Base-by-base conservation (phyloP, 2,797 vertebrate species). In the Miichthys miiuy region DNA sequence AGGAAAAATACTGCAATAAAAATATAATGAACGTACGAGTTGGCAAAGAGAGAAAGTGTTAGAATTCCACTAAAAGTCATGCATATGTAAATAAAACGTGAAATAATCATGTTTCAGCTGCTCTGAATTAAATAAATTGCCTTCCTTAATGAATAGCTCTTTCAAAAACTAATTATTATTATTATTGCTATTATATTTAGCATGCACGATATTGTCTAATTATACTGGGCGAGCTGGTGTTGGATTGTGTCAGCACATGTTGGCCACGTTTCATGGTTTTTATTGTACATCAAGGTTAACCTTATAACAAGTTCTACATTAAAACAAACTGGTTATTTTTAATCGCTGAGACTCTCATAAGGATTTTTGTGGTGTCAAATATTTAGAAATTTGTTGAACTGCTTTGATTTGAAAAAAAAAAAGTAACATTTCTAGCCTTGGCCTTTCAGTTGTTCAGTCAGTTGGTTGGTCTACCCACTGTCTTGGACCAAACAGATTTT, bases 151-250 rank as follows among this genome's bases (percentile, higher is more conserved):
- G 30, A 21, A 69, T n/a, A 18, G 12, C 65, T 63, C 13, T 62
- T 46, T 51, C 2, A 11, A 46, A 56, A 52, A 16, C 16, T 21
- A 60, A 72, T 64, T 55, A 17, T 21, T 76, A 30, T 30, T 30
- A 34, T 9, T 34, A 34, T 34, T 34, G 34, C 34, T 34, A 34
- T 34, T 2, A 34, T 34, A 34, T 34, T 8, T 38, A 46, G 10
- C 58, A 67, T 68, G 41, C 17, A 79, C 60, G 46, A 51, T 50
- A 66, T 18, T n/a, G n/a, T 9, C 23, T 56, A 25, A 74, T 70
- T 55, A 48, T 48, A 73, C 21, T 38, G 18, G 12, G 25, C 12
- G n/a, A 34, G 25, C n/a, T 60, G 38, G 20, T 20, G 21, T 50
- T 48, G 21, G 17, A 25, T 42, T 25, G 9, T 30, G 16, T 55